Base-by-base conservation (phyloP, 2,888 invertebrate species). In the Drosophila peninsularis region DNA sequence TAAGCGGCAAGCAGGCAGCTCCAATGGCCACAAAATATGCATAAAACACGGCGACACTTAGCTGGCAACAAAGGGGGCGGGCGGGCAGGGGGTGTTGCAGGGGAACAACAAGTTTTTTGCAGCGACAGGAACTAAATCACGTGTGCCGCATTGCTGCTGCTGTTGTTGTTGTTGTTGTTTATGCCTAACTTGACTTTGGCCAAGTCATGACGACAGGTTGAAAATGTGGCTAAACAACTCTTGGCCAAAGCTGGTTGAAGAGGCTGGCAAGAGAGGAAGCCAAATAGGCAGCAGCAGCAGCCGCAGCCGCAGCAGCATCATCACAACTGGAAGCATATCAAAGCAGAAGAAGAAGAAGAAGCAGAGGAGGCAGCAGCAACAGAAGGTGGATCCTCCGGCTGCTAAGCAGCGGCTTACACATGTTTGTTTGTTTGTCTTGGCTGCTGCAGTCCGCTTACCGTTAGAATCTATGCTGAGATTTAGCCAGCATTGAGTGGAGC, bases 141-240 rank as follows among this genome's bases (percentile, higher is more conserved):
- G 80, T 80, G 80, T 80, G 81, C 66, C 47, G 62, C 64, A 73
- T 53, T 75, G 70, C 63, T 63, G 63, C 47, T 68, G 78, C 50
- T 41, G 57, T 1, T 47, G 62, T 41, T 72, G 62, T 7, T 81
- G 60, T 75, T 69, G 64, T 62, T 65, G 68, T 56, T 70, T 70
- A 62, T 78, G 42, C 56, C 84, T 72, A 84, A 86, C 78, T 84
- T 85, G 89, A 83, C 89, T 88, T 84, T 84, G 84, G 84, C 81
- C 87, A 85, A 89, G 84, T 85, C 84, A 85, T 87, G 89, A 84
- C 88, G 88, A 85, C 89, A 85, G 89, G 89, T 85, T 85, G 74
- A 85, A 85, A 87, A 84, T 85, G 84, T 84, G 77, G 89, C 89
- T 74, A 64, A 69, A 80, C 85, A 87, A 89, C 88, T 85, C 88